These are phyloP conservation scores for Ochropleura plecta DNA, from an alignment of 2,888 invertebrate species.

Conservation along the genomic window DNA sequence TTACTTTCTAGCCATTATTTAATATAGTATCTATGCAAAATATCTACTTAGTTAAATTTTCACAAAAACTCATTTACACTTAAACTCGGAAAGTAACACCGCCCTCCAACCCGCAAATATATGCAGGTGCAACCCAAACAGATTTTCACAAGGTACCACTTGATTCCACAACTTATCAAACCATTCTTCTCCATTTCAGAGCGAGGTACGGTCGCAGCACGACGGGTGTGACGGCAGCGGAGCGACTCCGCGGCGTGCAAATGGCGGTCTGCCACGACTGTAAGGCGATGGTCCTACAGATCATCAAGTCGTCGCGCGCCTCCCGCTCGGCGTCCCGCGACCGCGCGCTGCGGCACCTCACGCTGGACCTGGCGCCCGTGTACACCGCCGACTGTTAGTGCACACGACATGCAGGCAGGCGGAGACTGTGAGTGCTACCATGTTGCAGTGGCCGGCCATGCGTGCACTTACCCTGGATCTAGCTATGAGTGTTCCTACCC, in stretches of 20 bases:
- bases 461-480: constrained; percentile 20
- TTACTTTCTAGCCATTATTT: background rate
- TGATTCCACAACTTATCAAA: background rate
- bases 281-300: constrained; percentile 97
- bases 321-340: constrained; percentile 95
- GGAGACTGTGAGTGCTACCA: constrained; percentile 35
- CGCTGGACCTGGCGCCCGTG: constrained; percentile 95
- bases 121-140: background rate
- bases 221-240: constrained; percentile 89
- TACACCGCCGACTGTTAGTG: constrained; percentile 91
- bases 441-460: background rate
- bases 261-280: constrained; percentile 98
- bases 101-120: too few species aligned
- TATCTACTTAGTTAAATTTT: background rate
- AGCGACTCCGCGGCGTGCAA: constrained; percentile 93
- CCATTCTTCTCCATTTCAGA: constrained; percentile 76
- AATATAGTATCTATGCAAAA: background rate
- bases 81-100: too few species aligned
- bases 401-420: constrained; percentile 29
- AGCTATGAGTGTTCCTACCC: background rate
- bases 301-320: constrained; percentile 96
- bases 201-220: constrained; percentile 92
- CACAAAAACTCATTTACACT: too few species aligned
- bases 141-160: background rate
- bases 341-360: constrained; percentile 95